phyloP scores from a whole-genome alignment of 1,140 invertebrate species.

The Drosophila bifasciata region DNA sequence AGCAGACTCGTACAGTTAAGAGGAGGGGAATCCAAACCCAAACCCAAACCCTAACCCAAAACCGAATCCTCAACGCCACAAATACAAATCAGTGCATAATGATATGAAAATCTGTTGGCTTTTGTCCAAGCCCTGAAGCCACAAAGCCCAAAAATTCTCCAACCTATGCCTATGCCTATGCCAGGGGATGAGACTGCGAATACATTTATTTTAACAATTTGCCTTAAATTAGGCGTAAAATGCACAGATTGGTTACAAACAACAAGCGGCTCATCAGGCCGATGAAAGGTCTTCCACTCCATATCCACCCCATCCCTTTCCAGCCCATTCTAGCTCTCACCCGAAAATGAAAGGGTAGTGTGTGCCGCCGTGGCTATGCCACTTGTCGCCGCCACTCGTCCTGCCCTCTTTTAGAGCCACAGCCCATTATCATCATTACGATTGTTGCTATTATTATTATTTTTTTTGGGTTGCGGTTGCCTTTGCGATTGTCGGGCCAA shows the following conservation, averaged over 20 bases:
- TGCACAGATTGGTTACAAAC: conserved; percentile 68
- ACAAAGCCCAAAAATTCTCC: conserved; percentile 10
- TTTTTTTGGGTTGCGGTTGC: conserved; percentile 19
- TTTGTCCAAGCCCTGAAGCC: conserved; percentile 54
- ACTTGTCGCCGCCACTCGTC: conserved; percentile 40
- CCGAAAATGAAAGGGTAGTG: conserved; percentile 72
- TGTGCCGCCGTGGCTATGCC: conserved; percentile 11
- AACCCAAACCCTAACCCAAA: conserved; percentile 5
- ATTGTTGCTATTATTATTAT: conserved; percentile 23
- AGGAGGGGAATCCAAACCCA: not conserved
- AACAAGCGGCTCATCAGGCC: conserved; percentile 50
- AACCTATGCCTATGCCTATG: too few species aligned
- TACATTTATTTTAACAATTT: conserved; percentile 74
- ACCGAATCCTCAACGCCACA: conserved; percentile 21
- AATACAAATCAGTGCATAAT: conserved; percentile 64
- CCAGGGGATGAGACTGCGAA: not conserved
- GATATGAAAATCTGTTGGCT: conserved; percentile 80
- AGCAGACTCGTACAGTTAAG: not conserved
- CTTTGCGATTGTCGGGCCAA: conserved; percentile 9
- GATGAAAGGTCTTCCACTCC: not conserved
- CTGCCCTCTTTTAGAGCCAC: conserved; percentile 15
- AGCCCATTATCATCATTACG: conserved; percentile 28
- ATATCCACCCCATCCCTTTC: too few species aligned
- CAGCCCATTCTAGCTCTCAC: not conserved
- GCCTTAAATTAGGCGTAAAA: conserved; percentile 82